Conservation (phyloP, 2,113 vertebrate genomes). For the Entelurus aequoreus region DNA sequence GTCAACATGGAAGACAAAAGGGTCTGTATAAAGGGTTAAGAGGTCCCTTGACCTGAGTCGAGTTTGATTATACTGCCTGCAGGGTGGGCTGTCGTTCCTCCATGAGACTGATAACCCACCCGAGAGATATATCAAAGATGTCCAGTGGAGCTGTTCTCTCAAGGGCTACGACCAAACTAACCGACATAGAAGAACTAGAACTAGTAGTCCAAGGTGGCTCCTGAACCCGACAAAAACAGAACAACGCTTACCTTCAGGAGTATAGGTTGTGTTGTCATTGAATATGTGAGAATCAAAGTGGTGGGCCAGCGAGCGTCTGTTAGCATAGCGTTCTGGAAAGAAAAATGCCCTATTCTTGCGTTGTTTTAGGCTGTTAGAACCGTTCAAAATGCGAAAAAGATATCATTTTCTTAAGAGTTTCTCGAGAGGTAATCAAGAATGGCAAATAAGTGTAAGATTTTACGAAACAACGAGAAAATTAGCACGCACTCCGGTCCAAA, state of each 20-base stretch:
- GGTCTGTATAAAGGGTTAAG: constrained; percentile 20
- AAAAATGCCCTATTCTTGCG: too few relatives aligned
- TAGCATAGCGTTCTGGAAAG: too few relatives aligned
- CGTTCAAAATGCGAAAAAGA: too few relatives aligned
- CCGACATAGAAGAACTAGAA: neutral
- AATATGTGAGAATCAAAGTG: too few relatives aligned
- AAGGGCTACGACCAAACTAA: neutral
- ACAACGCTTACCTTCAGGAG: neutral
- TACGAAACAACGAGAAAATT: too few relatives aligned
- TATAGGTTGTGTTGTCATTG: too few relatives aligned
- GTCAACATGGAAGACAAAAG: constrained; percentile 16
- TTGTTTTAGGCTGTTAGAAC: too few relatives aligned
- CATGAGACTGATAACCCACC: neutral
- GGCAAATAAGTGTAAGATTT: too few relatives aligned
- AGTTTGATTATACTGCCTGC: constrained; percentile 2
- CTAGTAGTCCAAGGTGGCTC: neutral
- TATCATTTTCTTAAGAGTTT: too few relatives aligned
- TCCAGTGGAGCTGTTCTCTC: neutral
- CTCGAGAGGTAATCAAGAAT: too few relatives aligned
- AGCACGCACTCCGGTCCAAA: too few relatives aligned
- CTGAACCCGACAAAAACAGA: neutral
- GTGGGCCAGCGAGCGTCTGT: too few relatives aligned
- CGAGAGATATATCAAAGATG: neutral
- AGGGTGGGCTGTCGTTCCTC: neutral
- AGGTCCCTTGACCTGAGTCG: constrained; percentile 16